A percentile compares a stretch with the other conserved stretches of the same genome.
Conservation (phyloP, 2,888 invertebrate species). For the Copidosoma aretas region DNA sequence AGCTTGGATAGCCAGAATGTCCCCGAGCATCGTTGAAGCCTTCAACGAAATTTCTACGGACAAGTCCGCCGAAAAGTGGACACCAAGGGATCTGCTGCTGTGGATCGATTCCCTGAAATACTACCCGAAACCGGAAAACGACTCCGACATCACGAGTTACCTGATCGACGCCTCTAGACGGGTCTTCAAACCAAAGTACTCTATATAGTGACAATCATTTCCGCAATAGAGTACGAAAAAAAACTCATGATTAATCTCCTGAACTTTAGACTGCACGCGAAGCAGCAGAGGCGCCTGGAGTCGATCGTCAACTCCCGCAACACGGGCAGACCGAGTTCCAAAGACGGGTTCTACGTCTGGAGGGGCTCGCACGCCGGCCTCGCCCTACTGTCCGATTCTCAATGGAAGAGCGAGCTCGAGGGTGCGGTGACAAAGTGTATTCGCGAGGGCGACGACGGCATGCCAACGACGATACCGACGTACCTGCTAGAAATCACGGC, state of each 20-base stretch:
- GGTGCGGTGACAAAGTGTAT: constrained; percentile 52
- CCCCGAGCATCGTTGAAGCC: constrained; percentile 49
- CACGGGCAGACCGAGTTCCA: constrained; percentile 32
- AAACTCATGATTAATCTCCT: neutral
- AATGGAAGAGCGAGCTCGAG: constrained; percentile 56
- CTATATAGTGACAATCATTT: neutral
- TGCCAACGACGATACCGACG: constrained; percentile 51
- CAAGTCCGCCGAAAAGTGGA: constrained; percentile 46
- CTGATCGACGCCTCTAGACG: constrained; percentile 53
- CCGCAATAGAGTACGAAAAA: neutral
- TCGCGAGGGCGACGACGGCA: constrained; percentile 55
- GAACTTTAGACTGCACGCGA: constrained; percentile 43
- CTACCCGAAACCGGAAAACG: constrained; percentile 52
- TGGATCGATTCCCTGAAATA: constrained; percentile 54
- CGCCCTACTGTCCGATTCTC: constrained; percentile 45
- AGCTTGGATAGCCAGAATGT: constrained; percentile 52
- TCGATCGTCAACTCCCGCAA: constrained; percentile 47
- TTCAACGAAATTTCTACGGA: constrained; percentile 32
- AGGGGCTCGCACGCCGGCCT: constrained; percentile 49
- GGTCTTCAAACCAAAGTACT: constrained; percentile 52
- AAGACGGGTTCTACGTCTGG: constrained; percentile 53
- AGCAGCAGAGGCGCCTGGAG: constrained; percentile 51
- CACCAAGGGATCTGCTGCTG: constrained; percentile 51
- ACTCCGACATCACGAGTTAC: constrained; percentile 46
- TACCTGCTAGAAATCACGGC: constrained; percentile 53